phyloP scores from a whole-genome alignment of 1,140 invertebrate species.

The Sinella curviseta region DNA sequence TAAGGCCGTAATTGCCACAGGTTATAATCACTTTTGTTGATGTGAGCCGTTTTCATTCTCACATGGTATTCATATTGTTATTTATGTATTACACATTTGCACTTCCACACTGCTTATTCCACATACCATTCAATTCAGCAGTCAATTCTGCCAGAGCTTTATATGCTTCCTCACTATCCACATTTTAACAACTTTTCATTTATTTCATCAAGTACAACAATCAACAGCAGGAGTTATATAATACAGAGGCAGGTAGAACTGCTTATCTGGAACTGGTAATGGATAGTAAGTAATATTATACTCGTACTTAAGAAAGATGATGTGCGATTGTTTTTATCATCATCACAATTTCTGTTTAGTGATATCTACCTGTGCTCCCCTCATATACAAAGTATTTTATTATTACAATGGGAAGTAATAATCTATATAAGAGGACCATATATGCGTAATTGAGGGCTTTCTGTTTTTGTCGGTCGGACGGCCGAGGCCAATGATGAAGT shows the following conservation, averaged over 20 bases:
- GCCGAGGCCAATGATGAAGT: neutral
- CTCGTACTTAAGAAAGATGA: too few relatives aligned
- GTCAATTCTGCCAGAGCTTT: too few relatives aligned
- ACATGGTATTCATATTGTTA: neutral
- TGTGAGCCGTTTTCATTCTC: constrained; percentile 1
- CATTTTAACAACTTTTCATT: constrained; percentile 16
- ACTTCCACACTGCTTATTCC: too few relatives aligned
- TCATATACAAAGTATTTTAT: neutral
- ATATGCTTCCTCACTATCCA: too few relatives aligned
- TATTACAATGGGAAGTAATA: neutral
- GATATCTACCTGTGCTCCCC: neutral
- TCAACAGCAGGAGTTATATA: neutral
- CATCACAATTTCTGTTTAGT: constrained; percentile 3
- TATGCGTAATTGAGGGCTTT: constrained; percentile 15
- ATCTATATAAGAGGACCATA: neutral
- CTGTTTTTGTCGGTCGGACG: constrained; percentile 17
- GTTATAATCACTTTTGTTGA: constrained; percentile 26
- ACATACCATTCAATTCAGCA: too few relatives aligned
- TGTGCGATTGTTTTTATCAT: neutral
- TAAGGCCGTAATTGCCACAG: constrained; percentile 22
- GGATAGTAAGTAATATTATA: too few relatives aligned
- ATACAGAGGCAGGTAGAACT: neutral
- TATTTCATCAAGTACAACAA: constrained; percentile 18
- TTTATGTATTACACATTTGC: neutral
- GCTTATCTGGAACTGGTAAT: constrained; percentile 13